phyloP scores from a whole-genome alignment of 2,888 invertebrate genomes.

The Drosophila mettleri region DNA sequence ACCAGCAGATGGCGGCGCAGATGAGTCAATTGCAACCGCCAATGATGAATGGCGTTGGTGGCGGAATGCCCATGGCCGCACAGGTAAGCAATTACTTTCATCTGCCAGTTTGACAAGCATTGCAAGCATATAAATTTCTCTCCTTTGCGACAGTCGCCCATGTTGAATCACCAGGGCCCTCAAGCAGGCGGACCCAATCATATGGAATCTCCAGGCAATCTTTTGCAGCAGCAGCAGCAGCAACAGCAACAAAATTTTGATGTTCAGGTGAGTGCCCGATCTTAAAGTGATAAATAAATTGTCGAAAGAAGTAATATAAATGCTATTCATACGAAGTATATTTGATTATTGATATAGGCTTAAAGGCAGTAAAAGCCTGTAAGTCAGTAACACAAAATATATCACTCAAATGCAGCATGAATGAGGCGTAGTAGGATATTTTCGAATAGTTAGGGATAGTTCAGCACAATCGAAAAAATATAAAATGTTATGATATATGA shows the following conservation, averaged over 20 bases:
- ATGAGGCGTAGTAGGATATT: too few species aligned
- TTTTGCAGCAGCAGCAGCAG: constrained; percentile 73
- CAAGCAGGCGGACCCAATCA: constrained; percentile 83
- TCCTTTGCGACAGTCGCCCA: constrained; percentile 79
- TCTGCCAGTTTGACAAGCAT: constrained; percentile 13
- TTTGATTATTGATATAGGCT: too few species aligned
- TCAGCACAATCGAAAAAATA: too few species aligned
- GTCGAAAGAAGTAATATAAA: too few species aligned
- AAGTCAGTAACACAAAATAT: too few species aligned
- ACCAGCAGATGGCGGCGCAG: constrained; percentile 84
- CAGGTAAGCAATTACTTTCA: constrained; percentile 74
- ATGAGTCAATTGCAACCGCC: constrained; percentile 85
- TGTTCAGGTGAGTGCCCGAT: constrained; percentile 88
- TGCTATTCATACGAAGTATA: too few species aligned
- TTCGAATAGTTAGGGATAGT: too few species aligned
- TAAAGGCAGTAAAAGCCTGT: too few species aligned
- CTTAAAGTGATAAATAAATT: too few species aligned
- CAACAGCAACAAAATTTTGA: constrained; percentile 92
- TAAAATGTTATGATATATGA: too few species aligned
- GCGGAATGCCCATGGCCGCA: constrained; percentile 84
- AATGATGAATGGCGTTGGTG: constrained; percentile 84
- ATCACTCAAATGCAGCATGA: too few species aligned
- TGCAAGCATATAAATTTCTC: background rate
- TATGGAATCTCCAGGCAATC: constrained; percentile 86
- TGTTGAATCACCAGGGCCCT: constrained; percentile 84